Base-by-base conservation (phyloP, 2,797 vertebrate genomes). In the Sebastes diaconus region DNA sequence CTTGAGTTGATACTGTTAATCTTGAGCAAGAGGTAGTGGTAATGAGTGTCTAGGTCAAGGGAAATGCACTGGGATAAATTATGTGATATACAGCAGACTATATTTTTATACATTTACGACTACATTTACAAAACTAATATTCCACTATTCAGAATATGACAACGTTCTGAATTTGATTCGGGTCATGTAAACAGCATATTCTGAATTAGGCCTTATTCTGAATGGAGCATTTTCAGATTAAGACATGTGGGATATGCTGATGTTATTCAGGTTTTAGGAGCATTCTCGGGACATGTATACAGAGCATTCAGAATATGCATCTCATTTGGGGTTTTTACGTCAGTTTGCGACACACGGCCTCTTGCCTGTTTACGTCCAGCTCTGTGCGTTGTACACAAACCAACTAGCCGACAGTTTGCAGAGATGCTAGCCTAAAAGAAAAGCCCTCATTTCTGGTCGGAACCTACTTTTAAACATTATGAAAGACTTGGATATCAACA, bases 11-110 rank as follows among this genome's bases (percentile, higher is more conserved):
- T 6, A 3, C 54, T 63, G n/a, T 64, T 75, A 20, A 73, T 83
- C 58, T 68, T 36, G 22, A 50, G n/a, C 16, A 22, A 61, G 29
- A 70, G 60, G 63, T 46, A 36, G 68, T n/a, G 8, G 6, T 18
- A 20, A n/a, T n/a, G 30, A 75, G 52, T 25, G 52, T 32, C 16
- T 16, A 30, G 70, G 80, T 87, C 67, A 73, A 22, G 5, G 10
- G 14, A 63, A 80, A 84, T 84, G 84, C 68, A 82, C n/a, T 0
- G 65, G 29, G 68, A 82, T 34, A 69, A 60, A 76, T 57, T 5
- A 58, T 20, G 16, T 64, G 39, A 77, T 46, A 36, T 20, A 32
- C 54, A 59, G 52, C 29, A 58, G 16, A 46, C 42, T 46, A 46
- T 16, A 46, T 46, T 46, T 46, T 46, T 46, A 16, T 46, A 46